These are phyloP conservation scores for Bacillus rossius DNA, from an alignment of 1,140 invertebrate genomes.

Conservation along the genomic window DNA sequence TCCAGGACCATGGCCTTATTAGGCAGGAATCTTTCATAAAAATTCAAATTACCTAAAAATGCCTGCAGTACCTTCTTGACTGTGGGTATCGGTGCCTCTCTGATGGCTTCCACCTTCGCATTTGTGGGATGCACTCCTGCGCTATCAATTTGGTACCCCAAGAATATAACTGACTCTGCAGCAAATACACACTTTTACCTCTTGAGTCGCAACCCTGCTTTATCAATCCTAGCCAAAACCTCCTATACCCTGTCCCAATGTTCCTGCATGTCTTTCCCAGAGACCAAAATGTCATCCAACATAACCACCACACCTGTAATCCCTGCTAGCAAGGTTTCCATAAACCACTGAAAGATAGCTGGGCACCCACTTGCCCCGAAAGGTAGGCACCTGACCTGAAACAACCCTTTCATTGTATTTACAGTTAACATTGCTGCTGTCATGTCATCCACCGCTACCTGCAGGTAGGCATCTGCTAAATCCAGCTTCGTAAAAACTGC, in stretches of 20 bases:
- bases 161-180: conserved; percentile 26
- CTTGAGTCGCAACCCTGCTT: conserved; percentile 7
- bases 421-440: conserved; percentile 22
- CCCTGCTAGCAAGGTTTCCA: conserved; percentile 23
- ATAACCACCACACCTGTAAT: conserved; percentile 30
- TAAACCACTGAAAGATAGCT: conserved; percentile 37
- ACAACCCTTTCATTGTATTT: conserved; percentile 43
- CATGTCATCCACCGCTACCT: conserved; percentile 26
- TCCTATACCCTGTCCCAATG: conserved; percentile 4
- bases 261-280: conserved; percentile 19
- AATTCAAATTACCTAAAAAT: conserved; percentile 29
- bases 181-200: conserved; percentile 26
- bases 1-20: conserved; percentile 17
- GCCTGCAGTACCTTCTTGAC: conserved; percentile 27
- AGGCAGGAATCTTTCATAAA: conserved; percentile 24
- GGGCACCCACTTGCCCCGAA: conserved; percentile 44
- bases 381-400: conserved; percentile 40
- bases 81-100: conserved; percentile 23
- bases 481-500: no score
- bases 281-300: conserved; percentile 34
- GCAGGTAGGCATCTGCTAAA: conserved; percentile 13
- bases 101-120: conserved; percentile 30
- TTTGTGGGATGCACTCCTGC: conserved; percentile 30
- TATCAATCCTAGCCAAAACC: neutral
- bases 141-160: conserved; percentile 34